Base-by-base conservation (phyloP, 2,113 vertebrate species). In the Zosterops borbonicus region DNA sequence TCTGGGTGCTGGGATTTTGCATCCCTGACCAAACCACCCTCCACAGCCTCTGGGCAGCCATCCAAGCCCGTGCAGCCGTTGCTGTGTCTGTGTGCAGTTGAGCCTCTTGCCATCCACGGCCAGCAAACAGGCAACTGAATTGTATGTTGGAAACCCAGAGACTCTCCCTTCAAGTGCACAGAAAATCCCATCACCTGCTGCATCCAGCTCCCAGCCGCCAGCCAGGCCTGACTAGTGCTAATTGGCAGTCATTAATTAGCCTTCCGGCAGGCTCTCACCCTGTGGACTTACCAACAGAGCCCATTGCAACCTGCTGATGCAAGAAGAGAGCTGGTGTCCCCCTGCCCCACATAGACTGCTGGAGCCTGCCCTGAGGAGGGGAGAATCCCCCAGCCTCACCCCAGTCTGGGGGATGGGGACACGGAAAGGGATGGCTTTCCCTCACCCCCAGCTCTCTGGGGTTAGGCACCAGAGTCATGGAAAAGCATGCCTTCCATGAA, bases 161-260 rank as follows among this genome's bases (percentile, higher is more conserved):
- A 25, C 5, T 28, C 7, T 60, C 47, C 37, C 27, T 75, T 59
- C 74, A 33, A 29, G 37, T 74, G 53, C 49, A 12, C 1, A 3
- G 33, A 65, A 62, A 85, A 90, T 62, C 70, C 58, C 58, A 70
- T 82, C 89, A 44, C 65, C 86, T 58, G 73, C 55, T 87, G 50
- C 78, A 63, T 64, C 68, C 18, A 14, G 28, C 65, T 70, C 19
- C 71, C 76, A 79, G 84, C 24, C 6, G 0, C 53, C 2, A 21
- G 62, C 71, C 68, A 73, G 68, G 50, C 56, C 65, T 77, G 65
- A 58, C 0, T 1, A 67, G 75, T 2, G 5, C 62, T 88, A 88
- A 94, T 89, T 92, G 87, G 79, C 58, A 62, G 75, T 82, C 46
- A 88, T 88, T 79, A 94, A 70, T 92, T 79, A 92, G 52, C 28